Evolutionary conservation across 2,797 vertebrate genomes (phyloP).

Genomic region (Passerculus sandwichensis): DNA sequence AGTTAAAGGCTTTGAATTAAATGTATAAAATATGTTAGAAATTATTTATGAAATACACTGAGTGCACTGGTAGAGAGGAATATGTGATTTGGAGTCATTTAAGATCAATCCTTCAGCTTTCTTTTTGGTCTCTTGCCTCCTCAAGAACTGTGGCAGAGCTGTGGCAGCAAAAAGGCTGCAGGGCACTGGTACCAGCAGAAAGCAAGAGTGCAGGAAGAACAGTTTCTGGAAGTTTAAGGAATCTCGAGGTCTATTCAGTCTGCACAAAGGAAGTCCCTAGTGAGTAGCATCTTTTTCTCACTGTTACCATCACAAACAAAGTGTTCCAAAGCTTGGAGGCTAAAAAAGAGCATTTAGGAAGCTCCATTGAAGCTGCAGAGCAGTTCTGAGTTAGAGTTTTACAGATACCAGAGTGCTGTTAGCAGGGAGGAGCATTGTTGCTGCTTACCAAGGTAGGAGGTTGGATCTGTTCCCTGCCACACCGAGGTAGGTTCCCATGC

Average conservation of each 20-base stretch:
- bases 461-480: not conserved
- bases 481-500: not conserved
- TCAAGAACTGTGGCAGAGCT: constrained; percentile 9
- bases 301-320: not conserved
- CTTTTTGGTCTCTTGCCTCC: not conserved
- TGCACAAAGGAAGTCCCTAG: not conserved
- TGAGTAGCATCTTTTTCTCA: not conserved
- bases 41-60: not conserved
- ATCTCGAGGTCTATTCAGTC: not conserved
- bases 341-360: not conserved
- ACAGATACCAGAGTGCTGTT: not conserved
- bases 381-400: not conserved
- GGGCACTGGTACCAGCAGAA: not conserved
- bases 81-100: not conserved
- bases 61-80: not conserved
- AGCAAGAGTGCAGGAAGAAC: not conserved
- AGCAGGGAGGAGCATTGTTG: not conserved
- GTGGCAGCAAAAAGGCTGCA: not conserved
- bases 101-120: not conserved
- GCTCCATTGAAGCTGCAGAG: not conserved
- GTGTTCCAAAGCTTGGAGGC: not conserved
- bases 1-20: not conserved
- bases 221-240: not conserved
- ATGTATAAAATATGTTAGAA: not conserved
- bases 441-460: not conserved